phyloP scores from a whole-genome alignment of 2,113 vertebrate species.

The Mesocricetus auratus region DNA sequence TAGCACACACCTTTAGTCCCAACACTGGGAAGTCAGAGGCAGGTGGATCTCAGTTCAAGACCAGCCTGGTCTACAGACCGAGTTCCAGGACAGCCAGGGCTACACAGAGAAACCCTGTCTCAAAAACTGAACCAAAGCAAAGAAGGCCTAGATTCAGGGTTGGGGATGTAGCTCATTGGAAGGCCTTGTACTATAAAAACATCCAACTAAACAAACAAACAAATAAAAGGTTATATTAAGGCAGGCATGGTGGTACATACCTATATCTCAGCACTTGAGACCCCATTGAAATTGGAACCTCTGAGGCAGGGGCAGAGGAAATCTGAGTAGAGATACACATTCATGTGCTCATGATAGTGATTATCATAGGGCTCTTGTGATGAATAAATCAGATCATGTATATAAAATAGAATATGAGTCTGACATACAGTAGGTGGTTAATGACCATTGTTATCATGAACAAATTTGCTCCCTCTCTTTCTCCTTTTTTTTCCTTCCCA shows the following conservation, averaged over 20 bases:
- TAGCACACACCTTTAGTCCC: neutral
- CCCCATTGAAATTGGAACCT: conserved; percentile 1
- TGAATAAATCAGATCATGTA: conserved; percentile 1
- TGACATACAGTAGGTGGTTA: neutral
- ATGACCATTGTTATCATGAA: neutral
- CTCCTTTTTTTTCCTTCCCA: neutral
- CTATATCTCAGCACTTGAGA: neutral
- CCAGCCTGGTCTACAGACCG: neutral
- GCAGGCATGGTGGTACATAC: neutral
- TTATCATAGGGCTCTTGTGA: neutral
- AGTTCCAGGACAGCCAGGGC: neutral
- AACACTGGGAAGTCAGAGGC: neutral
- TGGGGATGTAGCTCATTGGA: neutral
- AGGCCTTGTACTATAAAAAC: neutral
- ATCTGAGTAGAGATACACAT: neutral
- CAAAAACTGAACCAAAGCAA: neutral
- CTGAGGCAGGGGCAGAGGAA: neutral
- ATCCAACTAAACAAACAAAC: neutral
- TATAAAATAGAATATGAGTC: neutral
- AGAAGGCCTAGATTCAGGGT: neutral
- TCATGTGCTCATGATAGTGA: neutral
- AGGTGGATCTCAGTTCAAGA: neutral
- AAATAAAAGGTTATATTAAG: neutral
- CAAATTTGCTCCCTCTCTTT: neutral
- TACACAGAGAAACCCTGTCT: neutral